Percentiles rank a stretch among this genome's conserved stretches.
Evolutionary conservation across 2,113 vertebrate genomes (phyloP).

Genomic region (Monarcha castaneiventris): DNA sequence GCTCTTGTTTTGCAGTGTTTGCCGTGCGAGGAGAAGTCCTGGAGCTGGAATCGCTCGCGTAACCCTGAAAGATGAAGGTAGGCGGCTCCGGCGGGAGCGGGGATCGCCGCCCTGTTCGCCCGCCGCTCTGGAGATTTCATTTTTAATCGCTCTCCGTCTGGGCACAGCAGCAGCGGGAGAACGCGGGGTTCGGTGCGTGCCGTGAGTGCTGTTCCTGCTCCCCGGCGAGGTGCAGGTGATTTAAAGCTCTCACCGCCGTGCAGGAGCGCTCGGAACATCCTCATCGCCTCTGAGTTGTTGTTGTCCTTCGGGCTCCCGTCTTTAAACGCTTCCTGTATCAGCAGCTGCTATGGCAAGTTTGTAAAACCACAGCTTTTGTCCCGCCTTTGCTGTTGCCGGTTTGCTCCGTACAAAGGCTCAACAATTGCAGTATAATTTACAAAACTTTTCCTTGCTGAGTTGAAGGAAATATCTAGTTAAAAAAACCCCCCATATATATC

Average conservation of each 20-base stretch:
- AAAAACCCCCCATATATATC: rapidly evolving
- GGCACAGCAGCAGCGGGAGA: neutral
- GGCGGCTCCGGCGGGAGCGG: constrained; percentile 47
- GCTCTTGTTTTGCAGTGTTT: constrained; percentile 43
- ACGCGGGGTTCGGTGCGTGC: neutral
- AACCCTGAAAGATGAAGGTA: constrained; percentile 93
- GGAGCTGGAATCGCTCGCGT: constrained; percentile 92
- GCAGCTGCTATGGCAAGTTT: constrained; percentile 69
- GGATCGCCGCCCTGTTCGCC: neutral
- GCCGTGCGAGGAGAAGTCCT: constrained; percentile 60
- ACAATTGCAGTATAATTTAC: neutral
- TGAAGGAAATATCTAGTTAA: neutral
- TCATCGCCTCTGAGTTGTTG: constrained; percentile 24
- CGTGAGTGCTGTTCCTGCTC: neutral
- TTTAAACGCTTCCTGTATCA: constrained; percentile 71
- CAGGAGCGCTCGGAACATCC: constrained; percentile 5
- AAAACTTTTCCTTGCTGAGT: neutral
- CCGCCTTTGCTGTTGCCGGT: constrained; percentile 24
- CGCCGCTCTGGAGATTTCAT: neutral
- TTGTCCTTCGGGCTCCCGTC: constrained; percentile 51
- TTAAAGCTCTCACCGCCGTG: neutral
- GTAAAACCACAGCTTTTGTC: constrained; percentile 69
- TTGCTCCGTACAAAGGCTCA: neutral
- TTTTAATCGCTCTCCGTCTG: neutral
- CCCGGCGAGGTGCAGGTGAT: neutral